Evolutionary conservation across 2,888 invertebrate genomes (phyloP).

Genomic region (Diaphora mendica): DNA sequence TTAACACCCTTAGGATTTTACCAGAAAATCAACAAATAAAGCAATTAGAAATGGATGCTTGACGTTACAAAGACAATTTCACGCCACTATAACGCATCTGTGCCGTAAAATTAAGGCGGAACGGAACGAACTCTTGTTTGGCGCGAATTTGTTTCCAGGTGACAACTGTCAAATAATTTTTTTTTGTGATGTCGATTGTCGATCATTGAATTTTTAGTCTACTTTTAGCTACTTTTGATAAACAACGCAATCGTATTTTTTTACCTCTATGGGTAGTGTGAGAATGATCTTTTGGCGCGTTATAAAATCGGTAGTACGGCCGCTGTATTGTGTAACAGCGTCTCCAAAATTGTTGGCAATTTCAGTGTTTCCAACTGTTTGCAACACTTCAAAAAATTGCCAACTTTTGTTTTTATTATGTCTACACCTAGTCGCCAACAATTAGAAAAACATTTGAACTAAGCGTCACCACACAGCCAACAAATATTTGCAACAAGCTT

Average conservation of each 20-base stretch:
- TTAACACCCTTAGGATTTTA: conserved; percentile 28
- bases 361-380: too few species aligned
- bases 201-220: too few species aligned
- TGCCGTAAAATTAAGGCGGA: conserved; percentile 68
- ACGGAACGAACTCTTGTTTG: conserved; percentile 46
- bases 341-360: too few species aligned
- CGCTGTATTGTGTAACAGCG: not conserved
- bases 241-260: not conserved
- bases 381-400: too few species aligned
- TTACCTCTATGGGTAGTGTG: not conserved
- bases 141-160: conserved; percentile 46
- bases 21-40: conserved; percentile 50
- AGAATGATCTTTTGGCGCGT: not conserved
- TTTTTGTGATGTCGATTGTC: not conserved
- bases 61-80: conserved; percentile 59
- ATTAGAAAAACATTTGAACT: too few species aligned
- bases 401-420: too few species aligned
- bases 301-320: not conserved
- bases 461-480: too few species aligned
- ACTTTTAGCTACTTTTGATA: conserved; percentile 2
- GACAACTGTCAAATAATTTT: conserved; percentile 47
- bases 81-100: conserved; percentile 71
- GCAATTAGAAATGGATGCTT: conserved; percentile 66
- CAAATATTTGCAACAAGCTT: too few species aligned
- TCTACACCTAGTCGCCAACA: too few species aligned